Conservation (phyloP, 1,140 invertebrate genomes). For the fruit fly (Drosophila melanogaster) region Release_6_plus_ISO1_MT NT_033779.5:18569501-18570000, state of each 20-base stretch:
- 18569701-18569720: slow-evolving; percentile 13
- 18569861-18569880: slow-evolving; percentile 1
- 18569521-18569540: too few relatives aligned
- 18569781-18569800: not conserved
- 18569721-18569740: not conserved
- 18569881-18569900: slow-evolving; percentile 16
- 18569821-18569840: too few relatives aligned
- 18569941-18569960: slow-evolving; percentile 43
- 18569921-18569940: slow-evolving; percentile 6
- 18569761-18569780: not conserved
- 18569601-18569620: slow-evolving; percentile 13
- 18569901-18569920: slow-evolving; percentile 21
- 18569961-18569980: slow-evolving; percentile 32
- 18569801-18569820: not conserved
- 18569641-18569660: slow-evolving; percentile 9
- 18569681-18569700: slow-evolving; percentile 10
- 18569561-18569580: not conserved
- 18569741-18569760: not conserved
- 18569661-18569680: slow-evolving; percentile 1
- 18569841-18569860: too few relatives aligned
- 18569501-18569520: not conserved
- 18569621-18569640: slow-evolving; percentile 10
- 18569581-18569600: not conserved
- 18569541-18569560: too few relatives aligned
- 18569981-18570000: slow-evolving; percentile 47